Base-by-base conservation (phyloP, 2,888 invertebrate species). In the Cacoxenus indagator region DNA sequence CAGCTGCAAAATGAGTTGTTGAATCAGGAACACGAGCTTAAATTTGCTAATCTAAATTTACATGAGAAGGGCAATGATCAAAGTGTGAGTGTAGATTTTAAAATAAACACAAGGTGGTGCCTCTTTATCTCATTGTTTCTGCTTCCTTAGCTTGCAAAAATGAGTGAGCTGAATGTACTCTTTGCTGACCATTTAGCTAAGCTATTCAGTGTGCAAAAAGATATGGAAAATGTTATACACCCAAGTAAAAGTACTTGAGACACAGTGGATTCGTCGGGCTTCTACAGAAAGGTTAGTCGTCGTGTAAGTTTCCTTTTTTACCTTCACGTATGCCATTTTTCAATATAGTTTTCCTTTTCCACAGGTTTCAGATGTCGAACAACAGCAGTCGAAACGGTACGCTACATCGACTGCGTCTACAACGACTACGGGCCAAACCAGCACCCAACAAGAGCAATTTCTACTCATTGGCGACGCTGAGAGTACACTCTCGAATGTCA, bases 11-110 rank as follows among this genome's bases (percentile, higher is more conserved):
- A 92, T 17, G 96, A 96, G 85, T 86, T 96, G 65, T 93, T 94
- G 83, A 92, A 91, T 84, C 95, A 95, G 89, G 96, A 95, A 85
- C 93, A 94, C 71, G 96, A 96, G 89, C 89, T 95, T 67, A 93
- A 92, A 85, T 89, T 91, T 76, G 87, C 88, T 43, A 88, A 88
- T 71, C 78, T 80, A 71, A 87, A 84, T 78, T 78, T 88, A 61
- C 85, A 86, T 54, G 88, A 88, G 68, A 88, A 88, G 76, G 85
- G 81, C 77, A 96, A 94, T 88, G 92, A 94, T 79, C 95, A 96
- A 89, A 91, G 96, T 82, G 95, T 95, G 76, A 74, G 73, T 72
- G 17, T 22, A 31, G 27, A 8, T 37, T 26, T 29, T 4, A 37
- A 29, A 11, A 1, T 4, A 59, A 51, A 67, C 45, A 2, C 2